A percentile compares a stretch with the other conserved stretches of the same genome.
phyloP scores from a whole-genome alignment of 2,797 vertebrate genomes.

The Acipenser oxyrinchus region DNA sequence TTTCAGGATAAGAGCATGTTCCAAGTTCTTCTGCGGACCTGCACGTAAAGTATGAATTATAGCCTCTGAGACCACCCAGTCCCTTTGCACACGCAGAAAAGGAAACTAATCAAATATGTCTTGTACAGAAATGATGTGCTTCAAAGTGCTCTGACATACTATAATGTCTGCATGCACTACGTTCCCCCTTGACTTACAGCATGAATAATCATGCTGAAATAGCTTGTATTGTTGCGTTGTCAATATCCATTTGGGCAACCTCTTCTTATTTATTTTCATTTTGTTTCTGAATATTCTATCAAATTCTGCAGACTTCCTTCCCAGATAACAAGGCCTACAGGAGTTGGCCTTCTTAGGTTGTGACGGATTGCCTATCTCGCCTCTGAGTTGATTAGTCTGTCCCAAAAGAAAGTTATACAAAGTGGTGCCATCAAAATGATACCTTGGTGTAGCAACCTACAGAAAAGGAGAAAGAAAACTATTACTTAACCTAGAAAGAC shows the following conservation, averaged over 20 bases:
- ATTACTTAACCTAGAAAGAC: constrained; percentile 4
- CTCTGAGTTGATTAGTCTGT: constrained; percentile 26
- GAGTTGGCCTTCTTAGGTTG: constrained; percentile 35
- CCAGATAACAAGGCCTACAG: constrained; percentile 39
- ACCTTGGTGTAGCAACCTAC: constrained; percentile 23
- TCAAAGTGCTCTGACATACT: constrained; percentile 27
- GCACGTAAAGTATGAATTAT: constrained; percentile 29
- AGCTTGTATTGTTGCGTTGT: constrained; percentile 27
- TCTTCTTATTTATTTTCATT: constrained; percentile 39
- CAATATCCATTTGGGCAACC: constrained; percentile 39
- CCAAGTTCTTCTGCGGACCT: constrained; percentile 21
- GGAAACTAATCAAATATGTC: constrained; percentile 22
- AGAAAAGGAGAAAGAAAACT: constrained; percentile 3
- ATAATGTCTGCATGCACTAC: constrained; percentile 21
- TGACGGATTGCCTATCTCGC: constrained; percentile 38
- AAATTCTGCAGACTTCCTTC: constrained; percentile 34
- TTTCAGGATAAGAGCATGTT: constrained; percentile 25
- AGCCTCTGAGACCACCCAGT: constrained; percentile 25
- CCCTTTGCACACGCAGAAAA: constrained; percentile 20
- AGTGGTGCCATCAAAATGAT: constrained; percentile 25
- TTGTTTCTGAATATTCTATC: constrained; percentile 40
- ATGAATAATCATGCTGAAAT: constrained; percentile 27
- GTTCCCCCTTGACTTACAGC: constrained; percentile 21
- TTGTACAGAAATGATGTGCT: constrained; percentile 26
- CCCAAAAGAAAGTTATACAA: constrained; percentile 34